These are phyloP conservation scores for Archivesica marissinica DNA, from an alignment of 1,140 invertebrate genomes.

Conservation along the genomic window DNA sequence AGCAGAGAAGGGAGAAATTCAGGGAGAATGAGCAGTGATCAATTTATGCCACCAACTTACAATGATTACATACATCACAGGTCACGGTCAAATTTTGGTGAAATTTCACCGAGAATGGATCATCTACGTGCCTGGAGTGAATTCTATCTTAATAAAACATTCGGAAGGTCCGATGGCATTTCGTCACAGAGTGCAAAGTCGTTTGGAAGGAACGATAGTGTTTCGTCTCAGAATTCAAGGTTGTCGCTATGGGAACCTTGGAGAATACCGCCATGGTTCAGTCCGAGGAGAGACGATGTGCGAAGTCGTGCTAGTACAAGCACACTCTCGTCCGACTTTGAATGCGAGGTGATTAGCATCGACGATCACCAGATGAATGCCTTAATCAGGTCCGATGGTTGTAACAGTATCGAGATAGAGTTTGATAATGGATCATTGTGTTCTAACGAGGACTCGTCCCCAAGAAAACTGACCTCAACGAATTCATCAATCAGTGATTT, in stretches of 20 bases:
- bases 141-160: constrained; percentile 14
- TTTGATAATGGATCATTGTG: constrained; percentile 67
- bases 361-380: constrained; percentile 79
- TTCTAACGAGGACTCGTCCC: constrained; percentile 42
- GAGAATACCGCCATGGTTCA: constrained; percentile 38
- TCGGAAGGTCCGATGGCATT: background rate
- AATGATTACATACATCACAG: background rate
- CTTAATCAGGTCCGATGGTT: constrained; percentile 75
- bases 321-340: constrained; percentile 69
- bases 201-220: background rate
- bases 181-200: background rate
- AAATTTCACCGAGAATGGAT: constrained; percentile 31
- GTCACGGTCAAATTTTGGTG: background rate
- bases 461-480: constrained; percentile 19
- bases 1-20: constrained; percentile 5
- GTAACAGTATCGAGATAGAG: constrained; percentile 79
- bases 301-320: constrained; percentile 52
- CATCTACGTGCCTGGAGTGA: constrained; percentile 27
- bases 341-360: constrained; percentile 77
- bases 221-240: background rate
- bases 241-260: constrained; percentile 24
- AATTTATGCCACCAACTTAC: background rate
- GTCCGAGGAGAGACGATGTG: constrained; percentile 55
- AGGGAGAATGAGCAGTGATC: background rate
- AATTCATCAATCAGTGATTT: constrained; percentile 9